These are phyloP conservation scores for Amphibalanus amphitrite DNA, from an alignment of 1,140 invertebrate genomes.

Conservation along the genomic window DNA sequence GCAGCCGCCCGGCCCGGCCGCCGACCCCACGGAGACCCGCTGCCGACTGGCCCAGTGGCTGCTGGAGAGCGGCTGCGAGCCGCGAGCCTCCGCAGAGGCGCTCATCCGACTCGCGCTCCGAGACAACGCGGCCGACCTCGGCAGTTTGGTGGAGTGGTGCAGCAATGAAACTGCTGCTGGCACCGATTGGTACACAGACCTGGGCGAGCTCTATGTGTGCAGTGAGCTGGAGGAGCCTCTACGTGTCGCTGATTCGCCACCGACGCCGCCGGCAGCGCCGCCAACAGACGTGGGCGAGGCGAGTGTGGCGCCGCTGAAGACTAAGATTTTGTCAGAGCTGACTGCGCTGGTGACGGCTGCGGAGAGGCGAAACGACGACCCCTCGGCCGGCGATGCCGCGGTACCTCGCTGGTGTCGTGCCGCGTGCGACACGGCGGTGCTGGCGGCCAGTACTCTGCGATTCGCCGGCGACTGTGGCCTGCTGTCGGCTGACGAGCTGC, in stretches of 20 bases:
- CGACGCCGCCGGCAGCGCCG: too few species aligned
- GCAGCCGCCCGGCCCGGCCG: not conserved
- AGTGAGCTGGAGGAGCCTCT: not conserved
- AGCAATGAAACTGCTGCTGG: too few species aligned
- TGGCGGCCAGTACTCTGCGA: not conserved
- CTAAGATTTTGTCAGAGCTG: not conserved
- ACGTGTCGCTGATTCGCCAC: not conserved
- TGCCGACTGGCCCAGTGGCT: not conserved
- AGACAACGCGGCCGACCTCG: not conserved
- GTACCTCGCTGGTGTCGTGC: not conserved
- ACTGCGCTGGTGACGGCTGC: not conserved
- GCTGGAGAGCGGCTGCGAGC: not conserved
- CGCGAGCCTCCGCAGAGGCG: not conserved
- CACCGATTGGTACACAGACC: not conserved
- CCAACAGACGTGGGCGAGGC: not conserved
- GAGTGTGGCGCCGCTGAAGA: not conserved
- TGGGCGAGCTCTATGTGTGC: not conserved
- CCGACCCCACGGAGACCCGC: not conserved
- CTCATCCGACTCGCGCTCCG: not conserved
- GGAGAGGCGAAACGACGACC: too few species aligned
- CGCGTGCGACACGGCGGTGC: not conserved
- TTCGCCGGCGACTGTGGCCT: not conserved
- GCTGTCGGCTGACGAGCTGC: not conserved
- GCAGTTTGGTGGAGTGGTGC: too few species aligned
- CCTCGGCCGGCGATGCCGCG: too few species aligned